A percentile compares a stretch with the other conserved stretches of the same genome.
These are phyloP conservation scores for Tenthredo scrophulariae DNA, from an alignment of 2,888 invertebrate genomes.

Conservation along the genomic window DNA sequence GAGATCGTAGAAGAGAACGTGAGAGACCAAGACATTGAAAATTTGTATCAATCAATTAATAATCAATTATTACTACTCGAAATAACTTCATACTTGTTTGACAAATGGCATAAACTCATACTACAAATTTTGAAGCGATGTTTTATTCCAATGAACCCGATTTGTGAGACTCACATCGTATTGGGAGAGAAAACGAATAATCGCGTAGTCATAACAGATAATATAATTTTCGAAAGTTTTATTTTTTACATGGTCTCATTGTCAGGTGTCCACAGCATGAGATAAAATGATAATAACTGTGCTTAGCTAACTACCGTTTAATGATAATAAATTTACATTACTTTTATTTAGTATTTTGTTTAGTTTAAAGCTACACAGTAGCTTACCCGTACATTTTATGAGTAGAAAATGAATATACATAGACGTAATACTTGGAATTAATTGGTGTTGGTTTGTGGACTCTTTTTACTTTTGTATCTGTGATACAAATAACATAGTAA, in stretches of 20 bases:
- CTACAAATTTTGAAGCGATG: not conserved
- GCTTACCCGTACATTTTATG: slow-evolving; percentile 59
- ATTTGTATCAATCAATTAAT: not conserved
- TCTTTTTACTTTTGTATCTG: not conserved
- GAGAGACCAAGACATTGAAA: slow-evolving; percentile 72
- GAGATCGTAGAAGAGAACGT: slow-evolving; percentile 78
- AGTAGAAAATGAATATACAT: slow-evolving; percentile 24
- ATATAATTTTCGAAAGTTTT: slow-evolving; percentile 5
- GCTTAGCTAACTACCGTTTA: slow-evolving; percentile 36
- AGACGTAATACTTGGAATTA: slow-evolving; percentile 18
- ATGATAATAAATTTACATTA: slow-evolving; percentile 41
- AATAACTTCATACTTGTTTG: slow-evolving; percentile 32
- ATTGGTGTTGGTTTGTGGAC: not conserved
- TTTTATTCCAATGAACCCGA: not conserved
- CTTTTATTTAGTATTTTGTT: slow-evolving; percentile 31
- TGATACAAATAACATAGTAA: not conserved
- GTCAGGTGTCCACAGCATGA: not conserved
- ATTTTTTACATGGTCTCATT: not conserved
- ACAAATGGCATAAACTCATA: slow-evolving; percentile 31
- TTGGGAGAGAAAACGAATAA: not conserved
- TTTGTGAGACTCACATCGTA: not conserved
- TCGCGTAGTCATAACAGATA: not conserved
- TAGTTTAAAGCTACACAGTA: slow-evolving; percentile 61
- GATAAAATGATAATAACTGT: not conserved
- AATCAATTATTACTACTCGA: slow-evolving; percentile 39